Percentiles rank a stretch among this genome's conserved stretches.
These are phyloP conservation scores for Tipula unca DNA, from an alignment of 2,888 invertebrate species.

Conservation along the genomic window DNA sequence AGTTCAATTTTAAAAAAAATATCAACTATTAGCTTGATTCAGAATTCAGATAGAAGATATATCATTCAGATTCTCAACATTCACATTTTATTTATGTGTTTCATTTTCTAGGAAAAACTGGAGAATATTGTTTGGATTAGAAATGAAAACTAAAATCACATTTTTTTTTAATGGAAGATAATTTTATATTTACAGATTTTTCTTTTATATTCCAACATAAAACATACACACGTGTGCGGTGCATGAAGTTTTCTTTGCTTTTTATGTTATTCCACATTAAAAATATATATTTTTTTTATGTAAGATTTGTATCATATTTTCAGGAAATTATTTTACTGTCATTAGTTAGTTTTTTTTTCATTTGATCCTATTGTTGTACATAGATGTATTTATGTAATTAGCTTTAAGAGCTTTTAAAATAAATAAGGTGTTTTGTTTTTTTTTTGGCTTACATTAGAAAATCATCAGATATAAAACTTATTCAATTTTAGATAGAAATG, in stretches of 20 bases:
- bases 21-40: no score
- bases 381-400: neutral
- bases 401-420: neutral
- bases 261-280: neutral
- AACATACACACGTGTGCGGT: neutral
- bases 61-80: no score
- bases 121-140: neutral
- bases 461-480: neutral
- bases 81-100: no score
- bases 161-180: neutral
- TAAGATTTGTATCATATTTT: neutral
- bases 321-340: neutral
- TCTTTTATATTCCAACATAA: neutral
- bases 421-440: neutral
- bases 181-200: neutral
- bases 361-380: neutral
- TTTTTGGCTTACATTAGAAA: neutral
- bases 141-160: neutral
- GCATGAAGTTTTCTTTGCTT: no score
- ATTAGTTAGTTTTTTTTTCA: neutral
- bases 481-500: neutral
- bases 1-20: no score
- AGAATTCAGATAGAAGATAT: no score
- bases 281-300: no score
- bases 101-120: no score